Base-by-base conservation (phyloP, 2,113 vertebrate genomes). In the Burhinus oedicnemus region DNA sequence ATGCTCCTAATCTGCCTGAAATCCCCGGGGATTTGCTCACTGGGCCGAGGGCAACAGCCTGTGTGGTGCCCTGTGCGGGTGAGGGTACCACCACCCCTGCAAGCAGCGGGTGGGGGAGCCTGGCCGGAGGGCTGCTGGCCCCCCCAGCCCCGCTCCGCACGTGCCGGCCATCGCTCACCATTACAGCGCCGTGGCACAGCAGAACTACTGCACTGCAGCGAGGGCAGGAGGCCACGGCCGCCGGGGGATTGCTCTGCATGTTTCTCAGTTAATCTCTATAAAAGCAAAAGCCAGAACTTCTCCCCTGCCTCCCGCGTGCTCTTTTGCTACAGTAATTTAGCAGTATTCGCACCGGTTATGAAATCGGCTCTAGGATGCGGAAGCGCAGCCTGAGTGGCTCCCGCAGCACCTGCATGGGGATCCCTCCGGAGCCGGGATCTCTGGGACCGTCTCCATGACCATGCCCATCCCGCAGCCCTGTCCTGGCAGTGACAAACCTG, bases 151-250 rank as follows among this genome's bases (percentile, higher is more conserved):
- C 5, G 18, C 30, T 20, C 55, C 18, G 14, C 4, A 8, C 23
- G 17, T 2, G 11, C 60, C 5, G 42, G 69, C 47, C 32, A 26
- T 57, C 2, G 1, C 57, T 36, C 42, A 4, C 20, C 49, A 2
- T 32, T 7, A 9, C 47, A 2, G 38, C 0, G 1, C 52, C 2
- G 3, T 1, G 42, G 60, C 51, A 36, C 72, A 17, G 64, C 40
- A 4, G 34, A 21, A n/a, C 32, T 7, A 4, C 2, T 1, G 2
- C 0, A 1, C 83, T n/a, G 68, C 54, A 23, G 25, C 0, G 5
- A 66, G 52, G 72, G 65, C 38, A 54, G 45, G 44, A 70, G 60
- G 65, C 58, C 16, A 5, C 0, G 2, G 61, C 45, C 1, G 2
- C 6, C 2, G 0, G 22, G 51, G 61, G 61, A 27, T 38, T 22